Base-by-base conservation (phyloP, 35 echinoderm and acorn worm genomes). In the Apostichopus parvimensis region DNA sequence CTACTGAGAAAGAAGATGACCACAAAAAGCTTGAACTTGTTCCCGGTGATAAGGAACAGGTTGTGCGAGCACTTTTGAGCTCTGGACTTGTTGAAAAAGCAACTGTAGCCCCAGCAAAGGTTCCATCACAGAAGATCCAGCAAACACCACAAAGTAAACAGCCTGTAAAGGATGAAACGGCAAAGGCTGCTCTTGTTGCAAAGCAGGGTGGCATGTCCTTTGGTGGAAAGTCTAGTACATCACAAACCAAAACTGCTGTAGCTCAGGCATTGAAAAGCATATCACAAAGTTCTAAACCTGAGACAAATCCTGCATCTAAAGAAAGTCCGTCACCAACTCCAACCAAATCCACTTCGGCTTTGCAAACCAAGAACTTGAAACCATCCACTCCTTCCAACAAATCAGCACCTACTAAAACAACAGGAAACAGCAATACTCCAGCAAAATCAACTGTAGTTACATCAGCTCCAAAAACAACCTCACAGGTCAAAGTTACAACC, bases 261-360 rank as follows among this genome's bases (percentile, higher is more conserved):
- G 86, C 86, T 34, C 86, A 88, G 28, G 86, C 86, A 9, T 88
- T 88, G 86, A 88, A 88, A 73, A 88, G 22, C n/a, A 73, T 88
- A 18, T 12, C 81, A 58, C 81, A 84, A 84, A 2, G 22, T 62
- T 21, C 86, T 66, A 88, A 73, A 88, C 21, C 21, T 25, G 62
- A 60, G 14, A 11, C 24, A 14, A 12, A 28, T 88, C 10, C 61
- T 45, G 18, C 57, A 14, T 26, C 57, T 88, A 88, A 88, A 26
- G 22, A 58, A 72, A 88, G 62, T 72, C 68, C 26, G 6, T 68
- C 34, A 72, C 86, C 86, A 66, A 54, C 86, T 22, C n/a, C 9
- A 17, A 4, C 9, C 17, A 84, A 84, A 59, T 11, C 23, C 28
- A 80, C 24, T 52, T 22, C 79, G n/a, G 11, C 8, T 14, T 20